A percentile compares a stretch with the other conserved stretches of the same genome.
These are phyloP conservation scores for Sphaerophoria taeniata DNA, from an alignment of 2,888 invertebrate genomes.

Conservation along the genomic window DNA sequence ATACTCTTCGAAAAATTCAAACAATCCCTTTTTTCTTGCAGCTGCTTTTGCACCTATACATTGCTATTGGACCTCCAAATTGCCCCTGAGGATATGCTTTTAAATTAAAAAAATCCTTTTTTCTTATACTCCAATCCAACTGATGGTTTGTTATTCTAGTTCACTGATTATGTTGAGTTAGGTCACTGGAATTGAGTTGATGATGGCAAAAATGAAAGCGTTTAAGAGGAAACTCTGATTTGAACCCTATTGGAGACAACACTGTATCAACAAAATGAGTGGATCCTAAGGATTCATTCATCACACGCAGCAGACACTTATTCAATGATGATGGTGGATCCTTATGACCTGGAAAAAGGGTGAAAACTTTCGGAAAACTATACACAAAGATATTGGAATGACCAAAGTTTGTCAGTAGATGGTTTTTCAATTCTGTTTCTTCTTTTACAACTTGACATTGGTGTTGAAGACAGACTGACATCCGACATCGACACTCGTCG, in stretches of 20 bases:
- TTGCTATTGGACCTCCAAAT: background rate
- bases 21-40: background rate
- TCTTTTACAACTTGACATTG: background rate
- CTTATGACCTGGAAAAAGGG: constrained; percentile 52
- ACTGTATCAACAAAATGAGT: constrained; percentile 64
- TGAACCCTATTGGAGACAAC: constrained; percentile 54
- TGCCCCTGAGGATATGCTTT: constrained; percentile 38
- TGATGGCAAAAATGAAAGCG: background rate
- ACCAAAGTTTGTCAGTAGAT: constrained; percentile 41
- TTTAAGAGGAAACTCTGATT: background rate
- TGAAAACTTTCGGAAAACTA: constrained; percentile 15
- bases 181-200: background rate
- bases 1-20: constrained; percentile 36
- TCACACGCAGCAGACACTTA: constrained; percentile 50
- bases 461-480: background rate
- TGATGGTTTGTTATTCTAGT: constrained; percentile 15
- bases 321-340: constrained; percentile 7
- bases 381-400: constrained; percentile 15
- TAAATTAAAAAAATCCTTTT: constrained; percentile 61
- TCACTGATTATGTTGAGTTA: constrained; percentile 37
- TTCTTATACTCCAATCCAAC: background rate
- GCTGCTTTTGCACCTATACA: background rate
- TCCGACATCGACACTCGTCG: background rate
- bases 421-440: constrained; percentile 24
- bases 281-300: constrained; percentile 52